These are phyloP conservation scores for Vulpes vulpes DNA, from an alignment of 2,113 vertebrate species.

Conservation along the genomic window DNA sequence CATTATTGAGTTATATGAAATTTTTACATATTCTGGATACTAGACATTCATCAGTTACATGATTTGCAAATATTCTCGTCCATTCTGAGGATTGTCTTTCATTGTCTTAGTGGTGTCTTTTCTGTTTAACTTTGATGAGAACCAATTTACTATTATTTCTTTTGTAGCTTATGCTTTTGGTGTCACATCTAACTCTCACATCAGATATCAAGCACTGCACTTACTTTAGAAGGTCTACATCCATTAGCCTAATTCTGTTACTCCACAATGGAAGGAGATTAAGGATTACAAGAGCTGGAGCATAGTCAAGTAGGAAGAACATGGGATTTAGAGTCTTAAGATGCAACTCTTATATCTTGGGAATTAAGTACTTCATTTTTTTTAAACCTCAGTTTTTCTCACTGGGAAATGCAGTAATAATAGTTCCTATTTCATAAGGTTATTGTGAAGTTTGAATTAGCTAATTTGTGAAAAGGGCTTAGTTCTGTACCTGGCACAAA, in stretches of 20 bases:
- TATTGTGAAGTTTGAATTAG: conserved; percentile 19
- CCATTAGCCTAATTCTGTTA: background rate
- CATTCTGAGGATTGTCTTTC: background rate
- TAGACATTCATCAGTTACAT: background rate
- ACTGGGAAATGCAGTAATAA: background rate
- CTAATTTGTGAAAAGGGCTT: background rate
- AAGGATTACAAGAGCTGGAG: background rate
- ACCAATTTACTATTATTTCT: background rate
- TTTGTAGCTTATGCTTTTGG: conserved; percentile 3
- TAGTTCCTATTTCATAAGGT: background rate
- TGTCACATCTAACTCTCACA: background rate
- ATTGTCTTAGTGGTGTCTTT: background rate
- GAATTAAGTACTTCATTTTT: background rate
- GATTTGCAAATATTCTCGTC: background rate
- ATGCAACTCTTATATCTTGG: background rate
- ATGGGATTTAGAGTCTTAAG: background rate
- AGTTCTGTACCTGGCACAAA: background rate
- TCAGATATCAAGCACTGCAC: background rate
- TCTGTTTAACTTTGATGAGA: conserved; percentile 9
- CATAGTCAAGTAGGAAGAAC: background rate
- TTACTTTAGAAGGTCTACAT: conserved; percentile 11
- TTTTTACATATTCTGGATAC: background rate
- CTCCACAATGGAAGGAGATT: background rate
- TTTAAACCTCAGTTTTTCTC: background rate
- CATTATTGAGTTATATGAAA: conserved; percentile 23